phyloP scores from a whole-genome alignment of 2,888 invertebrate genomes.

The Aleiodes leptofemur region DNA sequence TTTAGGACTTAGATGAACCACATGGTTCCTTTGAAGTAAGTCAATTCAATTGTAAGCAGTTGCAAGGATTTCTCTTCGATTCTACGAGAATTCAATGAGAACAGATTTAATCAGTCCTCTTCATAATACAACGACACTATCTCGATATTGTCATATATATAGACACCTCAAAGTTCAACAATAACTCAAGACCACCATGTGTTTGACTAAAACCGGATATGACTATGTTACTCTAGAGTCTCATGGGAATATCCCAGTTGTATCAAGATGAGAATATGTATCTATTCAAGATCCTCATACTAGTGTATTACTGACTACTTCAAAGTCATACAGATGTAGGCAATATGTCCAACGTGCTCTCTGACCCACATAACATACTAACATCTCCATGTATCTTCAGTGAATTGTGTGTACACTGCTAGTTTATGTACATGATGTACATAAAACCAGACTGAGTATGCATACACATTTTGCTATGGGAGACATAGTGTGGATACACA shows the following conservation, averaged over 20 bases:
- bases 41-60: too few species aligned
- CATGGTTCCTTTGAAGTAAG: too few species aligned
- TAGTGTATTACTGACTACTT: slow-evolving; percentile 27
- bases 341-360: slow-evolving; percentile 25
- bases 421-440: slow-evolving; percentile 31
- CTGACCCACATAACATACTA: slow-evolving; percentile 21
- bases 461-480: slow-evolving; percentile 18
- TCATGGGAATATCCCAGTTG: slow-evolving; percentile 16
- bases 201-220: slow-evolving; percentile 28
- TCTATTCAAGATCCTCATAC: slow-evolving; percentile 24
- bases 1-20: too few species aligned
- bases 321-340: slow-evolving; percentile 34
- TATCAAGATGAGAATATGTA: slow-evolving; percentile 21
- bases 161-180: slow-evolving; percentile 19
- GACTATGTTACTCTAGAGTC: slow-evolving; percentile 2
- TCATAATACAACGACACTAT: neutral
- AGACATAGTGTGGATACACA: neutral
- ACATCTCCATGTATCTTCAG: slow-evolving; percentile 23
- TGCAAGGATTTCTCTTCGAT: too few species aligned
- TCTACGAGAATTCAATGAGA: neutral
- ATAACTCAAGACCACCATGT: slow-evolving; percentile 26
- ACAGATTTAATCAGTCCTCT: neutral
- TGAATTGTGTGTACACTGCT: slow-evolving; percentile 1
- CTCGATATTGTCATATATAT: neutral
- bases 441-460: slow-evolving; percentile 20